Conservation (phyloP, 2,113 vertebrate genomes). For the Odontophorus gujanensis region DNA sequence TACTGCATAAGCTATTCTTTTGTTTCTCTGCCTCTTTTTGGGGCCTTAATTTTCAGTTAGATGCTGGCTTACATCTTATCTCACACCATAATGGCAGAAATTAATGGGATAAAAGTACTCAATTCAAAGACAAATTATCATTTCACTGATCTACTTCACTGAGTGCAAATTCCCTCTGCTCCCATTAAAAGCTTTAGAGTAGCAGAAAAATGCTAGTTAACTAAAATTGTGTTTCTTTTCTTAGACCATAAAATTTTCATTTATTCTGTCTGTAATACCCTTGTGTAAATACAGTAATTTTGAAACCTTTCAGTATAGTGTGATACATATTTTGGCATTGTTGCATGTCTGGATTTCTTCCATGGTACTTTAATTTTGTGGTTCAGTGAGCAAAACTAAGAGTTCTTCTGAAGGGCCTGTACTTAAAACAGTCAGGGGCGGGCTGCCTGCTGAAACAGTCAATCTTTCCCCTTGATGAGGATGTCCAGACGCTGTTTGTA, state of each 20-base stretch:
- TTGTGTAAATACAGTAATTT: conserved; percentile 79
- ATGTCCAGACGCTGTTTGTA: background rate
- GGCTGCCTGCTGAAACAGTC: conserved; percentile 69
- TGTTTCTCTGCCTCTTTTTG: conserved; percentile 62
- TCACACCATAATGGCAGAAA: conserved; percentile 75
- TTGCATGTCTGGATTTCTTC: conserved; percentile 75
- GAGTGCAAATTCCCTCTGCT: conserved; percentile 76
- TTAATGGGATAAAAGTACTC: conserved; percentile 81
- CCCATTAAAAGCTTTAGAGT: conserved; percentile 77
- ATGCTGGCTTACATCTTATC: conserved; percentile 76
- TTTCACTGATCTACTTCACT: conserved; percentile 80
- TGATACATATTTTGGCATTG: conserved; percentile 76
- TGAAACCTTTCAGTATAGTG: conserved; percentile 67
- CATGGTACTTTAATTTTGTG: conserved; percentile 81
- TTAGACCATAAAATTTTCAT: conserved; percentile 78
- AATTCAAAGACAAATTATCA: conserved; percentile 83
- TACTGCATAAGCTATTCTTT: conserved; percentile 65
- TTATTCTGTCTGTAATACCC: conserved; percentile 76
- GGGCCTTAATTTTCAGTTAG: conserved; percentile 74
- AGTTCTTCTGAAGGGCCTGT: conserved; percentile 69
- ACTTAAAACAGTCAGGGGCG: conserved; percentile 74
- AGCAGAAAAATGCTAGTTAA: conserved; percentile 78
- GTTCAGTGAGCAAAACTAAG: conserved; percentile 80
- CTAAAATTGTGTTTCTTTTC: conserved; percentile 81
- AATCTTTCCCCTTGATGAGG: conserved; percentile 61